Percentiles rank a stretch among this genome's conserved stretches.
phyloP scores from a whole-genome alignment of 2,888 invertebrate species.

The Cancer borealis region DNA sequence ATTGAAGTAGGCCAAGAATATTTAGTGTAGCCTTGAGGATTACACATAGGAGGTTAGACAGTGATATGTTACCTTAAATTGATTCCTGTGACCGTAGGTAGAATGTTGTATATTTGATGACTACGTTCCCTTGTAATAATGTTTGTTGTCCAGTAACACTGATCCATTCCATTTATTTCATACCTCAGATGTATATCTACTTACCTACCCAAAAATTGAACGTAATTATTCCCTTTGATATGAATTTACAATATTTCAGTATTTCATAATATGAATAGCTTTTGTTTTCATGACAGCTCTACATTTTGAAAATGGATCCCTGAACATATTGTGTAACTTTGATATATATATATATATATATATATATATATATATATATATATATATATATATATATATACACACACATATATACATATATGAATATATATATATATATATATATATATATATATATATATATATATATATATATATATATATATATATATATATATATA shows the following conservation, averaged over 20 bases:
- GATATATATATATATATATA: conserved; percentile 34
- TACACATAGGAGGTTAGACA: neutral
- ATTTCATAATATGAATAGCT: neutral
- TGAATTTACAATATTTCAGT: neutral
- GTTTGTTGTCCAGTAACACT: neutral
- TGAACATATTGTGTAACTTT: neutral
- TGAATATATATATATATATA: neutral
- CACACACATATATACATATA: conserved; percentile 49
- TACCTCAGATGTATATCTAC: neutral
- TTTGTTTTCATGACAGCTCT: neutral
- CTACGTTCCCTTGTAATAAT: neutral
- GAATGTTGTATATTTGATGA: neutral
- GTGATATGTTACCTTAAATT: neutral
- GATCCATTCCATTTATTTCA: neutral
- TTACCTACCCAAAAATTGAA: neutral
- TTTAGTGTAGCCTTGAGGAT: neutral
- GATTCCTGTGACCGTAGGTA: neutral
- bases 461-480: too few relatives aligned
- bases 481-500: too few relatives aligned
- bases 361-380: conserved; percentile 53
- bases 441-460: neutral
- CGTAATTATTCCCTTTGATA: neutral
- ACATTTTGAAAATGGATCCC: neutral
- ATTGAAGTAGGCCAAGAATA: neutral
- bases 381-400: conserved; percentile 13